Evolutionary conservation across 1,140 invertebrate genomes (phyloP).

Genomic region (Drosophila lacteicornis): DNA sequence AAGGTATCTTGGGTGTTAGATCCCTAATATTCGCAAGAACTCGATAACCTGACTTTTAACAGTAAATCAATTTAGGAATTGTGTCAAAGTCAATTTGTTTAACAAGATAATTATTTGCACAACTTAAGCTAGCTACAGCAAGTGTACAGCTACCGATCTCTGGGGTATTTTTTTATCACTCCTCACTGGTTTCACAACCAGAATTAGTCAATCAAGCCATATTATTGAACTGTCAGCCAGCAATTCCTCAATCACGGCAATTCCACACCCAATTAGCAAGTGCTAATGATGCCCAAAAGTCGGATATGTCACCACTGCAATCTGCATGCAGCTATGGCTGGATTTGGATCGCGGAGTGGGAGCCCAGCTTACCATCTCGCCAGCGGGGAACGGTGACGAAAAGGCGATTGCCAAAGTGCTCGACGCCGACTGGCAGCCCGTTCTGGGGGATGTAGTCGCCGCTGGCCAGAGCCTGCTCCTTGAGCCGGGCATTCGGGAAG

Average conservation of each 20-base stretch:
- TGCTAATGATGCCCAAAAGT: conserved; percentile 62
- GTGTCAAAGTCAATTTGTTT: neutral
- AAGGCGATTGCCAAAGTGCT: conserved; percentile 91
- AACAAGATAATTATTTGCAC: neutral
- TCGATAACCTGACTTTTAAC: too few species aligned
- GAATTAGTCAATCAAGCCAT: conserved; percentile 1
- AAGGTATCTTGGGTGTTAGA: neutral
- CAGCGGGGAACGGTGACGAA: conserved; percentile 92
- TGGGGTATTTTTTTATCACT: neutral
- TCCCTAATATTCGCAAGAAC: too few species aligned
- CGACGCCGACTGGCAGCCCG: conserved; percentile 91
- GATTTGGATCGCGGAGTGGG: neutral
- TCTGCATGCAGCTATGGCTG: conserved; percentile 7
- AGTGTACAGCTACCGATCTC: neutral
- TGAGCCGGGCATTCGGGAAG: conserved; percentile 87
- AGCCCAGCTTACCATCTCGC: conserved; percentile 86
- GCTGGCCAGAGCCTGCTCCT: conserved; percentile 87
- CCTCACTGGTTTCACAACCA: neutral
- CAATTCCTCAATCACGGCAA: conserved; percentile 24
- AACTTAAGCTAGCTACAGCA: neutral
- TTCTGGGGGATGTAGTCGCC: conserved; percentile 90
- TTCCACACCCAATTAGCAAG: conserved; percentile 26
- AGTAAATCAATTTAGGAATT: neutral
- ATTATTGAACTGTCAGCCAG: neutral
- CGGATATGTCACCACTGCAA: neutral